These are phyloP conservation scores for Cactoblastis cactorum DNA, from an alignment of 2,888 invertebrate genomes.

Conservation along the genomic window DNA sequence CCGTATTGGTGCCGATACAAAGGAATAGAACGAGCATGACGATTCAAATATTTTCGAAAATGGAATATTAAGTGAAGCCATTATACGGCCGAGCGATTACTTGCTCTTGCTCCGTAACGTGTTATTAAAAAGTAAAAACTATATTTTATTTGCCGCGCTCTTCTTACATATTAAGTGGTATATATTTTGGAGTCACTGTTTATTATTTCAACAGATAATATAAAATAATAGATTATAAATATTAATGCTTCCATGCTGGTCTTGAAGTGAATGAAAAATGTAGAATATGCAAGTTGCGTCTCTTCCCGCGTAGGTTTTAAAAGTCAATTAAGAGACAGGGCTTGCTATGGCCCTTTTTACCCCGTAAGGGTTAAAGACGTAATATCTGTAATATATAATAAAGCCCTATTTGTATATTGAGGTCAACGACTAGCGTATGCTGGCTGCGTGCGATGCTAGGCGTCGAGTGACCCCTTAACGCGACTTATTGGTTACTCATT, in stretches of 20 bases:
- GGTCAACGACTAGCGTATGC: conserved; percentile 71
- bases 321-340: too few relatives aligned
- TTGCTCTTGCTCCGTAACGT: conserved; percentile 55
- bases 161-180: conserved; percentile 20
- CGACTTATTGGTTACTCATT: conserved; percentile 74
- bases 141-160: conserved; percentile 28
- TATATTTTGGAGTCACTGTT: conserved; percentile 18
- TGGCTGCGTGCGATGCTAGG: conserved; percentile 58
- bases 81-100: conserved; percentile 71
- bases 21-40: conserved; percentile 76
- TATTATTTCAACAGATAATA: conserved; percentile 25
- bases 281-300: too few relatives aligned
- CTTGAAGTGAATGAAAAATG: too few relatives aligned
- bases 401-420: conserved; percentile 58
- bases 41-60: conserved; percentile 77
- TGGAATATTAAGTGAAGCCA: conserved; percentile 77
- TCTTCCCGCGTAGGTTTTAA: too few relatives aligned
- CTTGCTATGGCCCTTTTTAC: too few relatives aligned
- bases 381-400: too few relatives aligned
- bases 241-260: too few relatives aligned
- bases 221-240: conserved; percentile 42
- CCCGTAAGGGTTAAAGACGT: too few relatives aligned
- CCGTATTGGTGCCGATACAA: conserved; percentile 59
- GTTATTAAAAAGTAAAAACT: conserved; percentile 65
- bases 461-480: conserved; percentile 73